These are phyloP conservation scores for Gorsachius magnificus DNA, from an alignment of 2,797 vertebrate genomes.

Conservation along the genomic window DNA sequence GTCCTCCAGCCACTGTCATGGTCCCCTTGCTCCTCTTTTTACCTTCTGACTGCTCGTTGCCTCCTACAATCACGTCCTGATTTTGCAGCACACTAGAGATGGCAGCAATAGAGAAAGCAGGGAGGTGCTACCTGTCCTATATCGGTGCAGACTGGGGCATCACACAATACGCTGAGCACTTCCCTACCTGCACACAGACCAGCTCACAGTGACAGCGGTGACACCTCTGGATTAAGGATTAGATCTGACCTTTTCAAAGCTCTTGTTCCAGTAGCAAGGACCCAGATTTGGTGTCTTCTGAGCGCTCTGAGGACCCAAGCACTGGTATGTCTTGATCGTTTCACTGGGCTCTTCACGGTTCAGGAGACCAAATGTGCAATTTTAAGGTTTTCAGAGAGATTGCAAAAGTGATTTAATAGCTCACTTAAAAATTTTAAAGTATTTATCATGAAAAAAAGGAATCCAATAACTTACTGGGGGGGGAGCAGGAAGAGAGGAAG, in stretches of 20 bases:
- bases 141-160: rapidly evolving
- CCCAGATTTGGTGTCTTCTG: neutral
- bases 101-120: neutral
- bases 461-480: neutral
- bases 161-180: neutral
- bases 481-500: neutral
- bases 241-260: neutral
- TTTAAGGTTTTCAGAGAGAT: neutral
- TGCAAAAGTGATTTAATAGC: neutral
- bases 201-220: neutral
- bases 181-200: neutral
- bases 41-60: neutral
- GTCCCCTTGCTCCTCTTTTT: neutral
- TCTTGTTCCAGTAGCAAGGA: neutral
- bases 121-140: neutral
- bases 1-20: neutral
- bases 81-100: neutral
- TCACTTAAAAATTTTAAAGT: neutral
- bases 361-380: neutral
- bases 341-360: neutral
- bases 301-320: neutral
- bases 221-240: neutral
- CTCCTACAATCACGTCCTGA: neutral
- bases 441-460: neutral
- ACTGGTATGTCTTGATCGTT: neutral